These are phyloP conservation scores for Nyctibius bracteatus DNA, from an alignment of 2,113 vertebrate genomes.

Conservation along the genomic window DNA sequence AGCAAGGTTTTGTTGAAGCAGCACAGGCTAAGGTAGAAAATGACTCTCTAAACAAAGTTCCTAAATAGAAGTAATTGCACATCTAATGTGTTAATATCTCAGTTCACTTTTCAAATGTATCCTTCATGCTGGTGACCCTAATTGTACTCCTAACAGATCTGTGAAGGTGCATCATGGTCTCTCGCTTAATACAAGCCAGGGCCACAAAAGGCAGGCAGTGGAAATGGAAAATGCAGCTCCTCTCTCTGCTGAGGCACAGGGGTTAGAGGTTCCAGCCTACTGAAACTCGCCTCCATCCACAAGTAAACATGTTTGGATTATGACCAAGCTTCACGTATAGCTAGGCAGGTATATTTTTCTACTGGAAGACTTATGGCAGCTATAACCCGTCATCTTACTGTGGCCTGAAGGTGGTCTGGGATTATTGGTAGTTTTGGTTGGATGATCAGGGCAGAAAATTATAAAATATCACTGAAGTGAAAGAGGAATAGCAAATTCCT, in stretches of 20 bases:
- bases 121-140: not conserved
- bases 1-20: not conserved
- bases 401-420: not conserved
- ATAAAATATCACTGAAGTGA: not conserved
- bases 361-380: not conserved
- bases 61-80: not conserved
- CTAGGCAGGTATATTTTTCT: not conserved
- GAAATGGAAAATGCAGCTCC: not conserved
- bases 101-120: not conserved
- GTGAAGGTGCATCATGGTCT: not conserved
- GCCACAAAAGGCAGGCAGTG: not conserved
- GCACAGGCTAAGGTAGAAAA: not conserved
- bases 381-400: not conserved
- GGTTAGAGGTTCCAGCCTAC: not conserved
- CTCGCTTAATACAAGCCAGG: not conserved
- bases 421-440: not conserved
- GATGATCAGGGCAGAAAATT: not conserved
- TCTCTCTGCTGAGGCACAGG: not conserved
- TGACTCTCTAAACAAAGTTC: not conserved
- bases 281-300: not conserved
- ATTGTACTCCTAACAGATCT: not conserved
- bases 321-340: not conserved
- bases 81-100: not conserved
- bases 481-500: not conserved
- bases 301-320: constrained; percentile 6